These are phyloP conservation scores for Spodoptera picta DNA, from an alignment of 2,888 invertebrate genomes.

Conservation along the genomic window DNA sequence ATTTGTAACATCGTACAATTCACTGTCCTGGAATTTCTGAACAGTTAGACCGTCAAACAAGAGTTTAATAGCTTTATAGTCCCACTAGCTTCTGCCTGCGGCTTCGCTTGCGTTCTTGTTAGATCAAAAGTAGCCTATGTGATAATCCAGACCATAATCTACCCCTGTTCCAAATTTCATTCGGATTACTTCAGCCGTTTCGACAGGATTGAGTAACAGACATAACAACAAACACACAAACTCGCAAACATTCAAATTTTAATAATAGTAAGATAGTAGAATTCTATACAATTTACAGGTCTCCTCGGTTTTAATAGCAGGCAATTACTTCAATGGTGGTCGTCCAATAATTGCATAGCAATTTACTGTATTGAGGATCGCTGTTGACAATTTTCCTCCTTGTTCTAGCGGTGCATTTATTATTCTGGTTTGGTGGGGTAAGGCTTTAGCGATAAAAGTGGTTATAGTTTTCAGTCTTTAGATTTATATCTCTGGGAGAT, in stretches of 20 bases:
- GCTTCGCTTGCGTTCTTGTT: no score
- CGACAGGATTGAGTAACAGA: no score
- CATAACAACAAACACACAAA: no score
- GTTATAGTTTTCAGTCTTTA: no score
- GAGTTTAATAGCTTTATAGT: constrained; percentile 17
- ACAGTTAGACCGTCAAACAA: constrained; percentile 25
- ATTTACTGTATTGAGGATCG: constrained; percentile 58
- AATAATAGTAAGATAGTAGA: no score
- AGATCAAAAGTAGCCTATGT: no score
- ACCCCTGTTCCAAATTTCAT: no score
- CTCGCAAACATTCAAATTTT: no score
- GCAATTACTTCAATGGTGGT: constrained; percentile 53
- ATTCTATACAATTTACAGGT: constrained; percentile 43
- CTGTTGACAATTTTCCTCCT: constrained; percentile 62
- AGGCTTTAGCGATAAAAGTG: constrained; percentile 23
- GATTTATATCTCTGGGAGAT: no score
- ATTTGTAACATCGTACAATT: constrained; percentile 1
- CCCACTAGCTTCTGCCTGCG: no score
- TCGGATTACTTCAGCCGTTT: no score
- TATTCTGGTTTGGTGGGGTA: constrained; percentile 47
- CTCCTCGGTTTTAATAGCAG: constrained; percentile 53
- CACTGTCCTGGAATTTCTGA: constrained; percentile 30
- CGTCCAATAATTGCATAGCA: constrained; percentile 59
- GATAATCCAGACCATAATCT: no score
- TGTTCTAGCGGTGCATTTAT: constrained; percentile 59